These are phyloP conservation scores for Mesocentrotus franciscanus DNA, from an alignment of 53 echinoderm and acorn worm genomes.

Conservation along the genomic window DNA sequence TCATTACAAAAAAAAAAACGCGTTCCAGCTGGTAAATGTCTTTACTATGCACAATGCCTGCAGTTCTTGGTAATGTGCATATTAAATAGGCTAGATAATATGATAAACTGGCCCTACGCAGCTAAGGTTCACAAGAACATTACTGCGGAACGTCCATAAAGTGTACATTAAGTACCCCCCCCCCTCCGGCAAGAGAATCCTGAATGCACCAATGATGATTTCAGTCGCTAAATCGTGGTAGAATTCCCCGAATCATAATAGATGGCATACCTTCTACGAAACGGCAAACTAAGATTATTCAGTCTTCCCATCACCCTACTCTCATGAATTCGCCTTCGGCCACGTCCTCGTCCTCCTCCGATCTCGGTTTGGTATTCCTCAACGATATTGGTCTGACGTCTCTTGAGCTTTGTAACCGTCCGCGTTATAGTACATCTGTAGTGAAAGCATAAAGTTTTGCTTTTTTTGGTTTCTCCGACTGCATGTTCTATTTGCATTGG, in stretches of 20 bases:
- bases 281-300: background rate
- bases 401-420: constrained; percentile 48
- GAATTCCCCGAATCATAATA: background rate
- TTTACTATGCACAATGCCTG: too few relatives aligned
- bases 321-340: background rate
- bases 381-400: constrained; percentile 47
- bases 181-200: too few relatives aligned
- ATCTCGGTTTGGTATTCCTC: background rate
- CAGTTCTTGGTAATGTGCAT: too few relatives aligned
- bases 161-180: too few relatives aligned
- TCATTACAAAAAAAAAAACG: too few relatives aligned
- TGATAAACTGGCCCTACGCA: too few relatives aligned
- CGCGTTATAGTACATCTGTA: constrained; percentile 25
- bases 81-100: too few relatives aligned
- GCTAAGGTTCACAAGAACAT: too few relatives aligned
- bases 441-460: background rate
- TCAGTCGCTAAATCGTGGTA: too few relatives aligned
- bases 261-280: background rate
- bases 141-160: too few relatives aligned
- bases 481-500: background rate
- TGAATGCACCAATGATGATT: too few relatives aligned
- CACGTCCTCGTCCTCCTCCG: background rate
- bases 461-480: background rate
- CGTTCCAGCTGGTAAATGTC: too few relatives aligned
- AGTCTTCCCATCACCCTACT: constrained; percentile 4